Evolutionary conservation across 2,888 invertebrate genomes (phyloP).

Genomic region (Brassicogethes aeneus): DNA sequence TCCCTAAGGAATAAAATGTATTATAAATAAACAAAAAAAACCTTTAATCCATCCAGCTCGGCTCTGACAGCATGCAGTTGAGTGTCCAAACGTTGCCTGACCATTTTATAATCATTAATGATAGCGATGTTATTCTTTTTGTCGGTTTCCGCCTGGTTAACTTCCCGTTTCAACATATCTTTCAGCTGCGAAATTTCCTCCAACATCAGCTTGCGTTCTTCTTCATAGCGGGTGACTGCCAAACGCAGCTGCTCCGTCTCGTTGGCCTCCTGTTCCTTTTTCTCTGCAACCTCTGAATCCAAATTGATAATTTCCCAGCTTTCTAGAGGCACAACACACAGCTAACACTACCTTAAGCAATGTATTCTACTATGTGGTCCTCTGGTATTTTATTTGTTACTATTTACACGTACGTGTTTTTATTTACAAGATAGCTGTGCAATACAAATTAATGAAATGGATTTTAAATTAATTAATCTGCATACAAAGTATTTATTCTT

Average conservation of each 20-base stretch:
- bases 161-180: constrained; percentile 67
- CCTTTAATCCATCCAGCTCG: constrained; percentile 55
- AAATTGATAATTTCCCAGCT: constrained; percentile 42
- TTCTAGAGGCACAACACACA: constrained; percentile 31
- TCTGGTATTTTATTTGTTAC: constrained; percentile 1
- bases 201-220: constrained; percentile 44
- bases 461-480: too few relatives aligned
- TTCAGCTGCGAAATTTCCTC: constrained; percentile 53
- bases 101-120: constrained; percentile 85
- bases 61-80: constrained; percentile 61
- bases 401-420: too few relatives aligned
- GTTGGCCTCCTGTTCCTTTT: constrained; percentile 48
- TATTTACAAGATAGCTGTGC: too few relatives aligned
- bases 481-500: too few relatives aligned
- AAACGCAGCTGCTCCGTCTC: constrained; percentile 48
- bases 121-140: constrained; percentile 69
- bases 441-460: too few relatives aligned
- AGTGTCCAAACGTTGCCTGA: constrained; percentile 79
- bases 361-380: constrained; percentile 17
- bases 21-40: constrained; percentile 28
- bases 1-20: neutral
- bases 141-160: constrained; percentile 63
- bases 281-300: constrained; percentile 50
- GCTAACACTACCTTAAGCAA: constrained; percentile 13
- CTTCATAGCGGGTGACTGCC: constrained; percentile 60